Evolutionary conservation across 2,888 invertebrate genomes (phyloP).

Genomic region (Orthonevra nobilis): DNA sequence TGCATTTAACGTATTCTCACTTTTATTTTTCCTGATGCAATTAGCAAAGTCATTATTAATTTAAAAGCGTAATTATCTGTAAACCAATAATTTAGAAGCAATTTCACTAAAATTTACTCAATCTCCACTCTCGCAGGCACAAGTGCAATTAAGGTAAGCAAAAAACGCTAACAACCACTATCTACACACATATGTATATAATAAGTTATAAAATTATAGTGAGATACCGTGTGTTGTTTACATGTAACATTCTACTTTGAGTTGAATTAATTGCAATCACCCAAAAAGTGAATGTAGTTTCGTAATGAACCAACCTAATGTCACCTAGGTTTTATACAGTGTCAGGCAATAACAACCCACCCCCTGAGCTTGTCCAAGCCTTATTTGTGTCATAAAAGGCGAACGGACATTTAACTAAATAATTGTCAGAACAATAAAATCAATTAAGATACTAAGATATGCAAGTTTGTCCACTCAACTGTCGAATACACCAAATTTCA

Average conservation of each 20-base stretch:
- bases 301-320: constrained; percentile 36
- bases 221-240: not conserved
- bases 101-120: constrained; percentile 11
- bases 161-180: not conserved
- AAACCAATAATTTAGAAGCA: constrained; percentile 32
- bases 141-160: constrained; percentile 6
- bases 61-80: constrained; percentile 19
- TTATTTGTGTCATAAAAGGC: constrained; percentile 30
- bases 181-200: not conserved
- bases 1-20: constrained; percentile 10
- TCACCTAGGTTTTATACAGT: constrained; percentile 16
- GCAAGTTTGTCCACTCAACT: not conserved
- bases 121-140: not conserved
- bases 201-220: constrained; percentile 11
- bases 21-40: not conserved
- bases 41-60: constrained; percentile 20
- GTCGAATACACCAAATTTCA: constrained; percentile 46
- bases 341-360: constrained; percentile 42
- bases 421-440: constrained; percentile 25
- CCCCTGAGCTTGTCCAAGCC: constrained; percentile 10
- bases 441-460: constrained; percentile 14
- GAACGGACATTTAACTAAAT: constrained; percentile 34
- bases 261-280: constrained; percentile 1
- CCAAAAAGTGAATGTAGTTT: constrained; percentile 53
- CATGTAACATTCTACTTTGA: not conserved